A percentile compares a stretch with the other conserved stretches of the same genome.
phyloP scores from a whole-genome alignment of 2,888 invertebrate genomes.

The Pachymerium ferrugineum region DNA sequence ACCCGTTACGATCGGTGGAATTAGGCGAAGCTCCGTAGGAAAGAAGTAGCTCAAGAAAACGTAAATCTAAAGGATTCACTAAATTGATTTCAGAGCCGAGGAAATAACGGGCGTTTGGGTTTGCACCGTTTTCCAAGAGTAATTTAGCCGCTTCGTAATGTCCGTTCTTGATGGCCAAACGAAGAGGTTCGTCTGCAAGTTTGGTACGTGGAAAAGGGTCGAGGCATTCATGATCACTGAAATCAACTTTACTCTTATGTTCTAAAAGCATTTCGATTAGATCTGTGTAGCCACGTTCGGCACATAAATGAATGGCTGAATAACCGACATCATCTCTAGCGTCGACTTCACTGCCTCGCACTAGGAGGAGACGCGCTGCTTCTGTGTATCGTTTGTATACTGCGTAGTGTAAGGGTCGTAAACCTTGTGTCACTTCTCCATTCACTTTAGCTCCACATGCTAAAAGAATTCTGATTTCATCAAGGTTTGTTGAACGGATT shows the following conservation, averaged over 20 bases:
- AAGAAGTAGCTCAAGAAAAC: constrained; percentile 73
- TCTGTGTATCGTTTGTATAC: constrained; percentile 74
- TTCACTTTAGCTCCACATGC: constrained; percentile 78
- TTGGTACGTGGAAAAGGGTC: constrained; percentile 43
- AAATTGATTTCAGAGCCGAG: constrained; percentile 85
- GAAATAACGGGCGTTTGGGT: constrained; percentile 87
- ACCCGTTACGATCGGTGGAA: constrained; percentile 74
- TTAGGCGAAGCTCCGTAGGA: constrained; percentile 83
- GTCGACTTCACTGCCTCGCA: constrained; percentile 74
- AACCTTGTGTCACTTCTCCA: constrained; percentile 75
- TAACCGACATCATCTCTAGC: constrained; percentile 85
- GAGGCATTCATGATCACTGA: constrained; percentile 53
- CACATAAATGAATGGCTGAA: constrained; percentile 75
- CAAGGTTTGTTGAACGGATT: constrained; percentile 76
- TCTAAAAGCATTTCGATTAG: constrained; percentile 59
- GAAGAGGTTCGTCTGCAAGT: constrained; percentile 70
- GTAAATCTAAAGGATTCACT: constrained; percentile 67
- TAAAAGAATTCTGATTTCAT: constrained; percentile 76
- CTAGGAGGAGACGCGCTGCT: constrained; percentile 71
- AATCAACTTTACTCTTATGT: constrained; percentile 72
- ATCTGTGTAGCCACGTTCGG: constrained; percentile 47
- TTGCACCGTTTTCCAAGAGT: constrained; percentile 75
- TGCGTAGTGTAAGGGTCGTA: constrained; percentile 85
- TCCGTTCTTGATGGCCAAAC: constrained; percentile 78
- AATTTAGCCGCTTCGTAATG: constrained; percentile 61